Evolutionary conservation across 1,140 invertebrate species (phyloP).

Genomic region (Pseudomyrmex flavicornis): DNA sequence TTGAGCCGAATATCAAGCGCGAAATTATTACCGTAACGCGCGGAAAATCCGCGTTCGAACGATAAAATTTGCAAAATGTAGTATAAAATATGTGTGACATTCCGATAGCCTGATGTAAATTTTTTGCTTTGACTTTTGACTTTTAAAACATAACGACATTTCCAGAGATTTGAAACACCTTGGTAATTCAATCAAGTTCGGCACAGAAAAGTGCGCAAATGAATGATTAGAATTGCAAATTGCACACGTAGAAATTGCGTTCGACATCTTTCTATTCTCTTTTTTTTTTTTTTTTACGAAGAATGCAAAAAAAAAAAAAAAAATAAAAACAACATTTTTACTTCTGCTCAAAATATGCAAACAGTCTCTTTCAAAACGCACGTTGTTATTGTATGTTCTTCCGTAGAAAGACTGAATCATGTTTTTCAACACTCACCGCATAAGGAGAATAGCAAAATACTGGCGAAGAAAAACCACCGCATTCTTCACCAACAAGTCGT

Average conservation of each 20-base stretch:
- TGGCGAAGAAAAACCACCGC: conserved; percentile 72
- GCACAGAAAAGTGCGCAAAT: neutral
- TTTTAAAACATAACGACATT: too few relatives aligned
- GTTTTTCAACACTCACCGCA: conserved; percentile 68
- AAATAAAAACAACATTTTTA: too few relatives aligned
- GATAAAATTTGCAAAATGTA: neutral
- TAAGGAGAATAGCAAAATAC: conserved; percentile 72
- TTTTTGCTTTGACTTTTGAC: too few relatives aligned
- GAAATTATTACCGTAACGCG: neutral
- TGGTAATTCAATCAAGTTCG: too few relatives aligned
- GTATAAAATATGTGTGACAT: neutral
- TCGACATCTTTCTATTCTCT: too few relatives aligned
- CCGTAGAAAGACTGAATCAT: neutral
- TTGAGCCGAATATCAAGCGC: neutral
- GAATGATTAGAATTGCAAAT: neutral
- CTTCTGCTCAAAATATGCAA: too few relatives aligned
- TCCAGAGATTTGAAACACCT: too few relatives aligned
- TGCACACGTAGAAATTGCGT: neutral
- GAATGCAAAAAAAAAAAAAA: too few relatives aligned
- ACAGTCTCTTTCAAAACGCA: too few relatives aligned
- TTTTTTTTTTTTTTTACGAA: too few relatives aligned
- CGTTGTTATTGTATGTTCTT: neutral
- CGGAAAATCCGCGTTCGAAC: neutral
- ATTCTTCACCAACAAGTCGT: conserved; percentile 75
- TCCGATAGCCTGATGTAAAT: neutral